Conservation (phyloP, 1,140 invertebrate genomes). For the Halotydeus destructor region DNA sequence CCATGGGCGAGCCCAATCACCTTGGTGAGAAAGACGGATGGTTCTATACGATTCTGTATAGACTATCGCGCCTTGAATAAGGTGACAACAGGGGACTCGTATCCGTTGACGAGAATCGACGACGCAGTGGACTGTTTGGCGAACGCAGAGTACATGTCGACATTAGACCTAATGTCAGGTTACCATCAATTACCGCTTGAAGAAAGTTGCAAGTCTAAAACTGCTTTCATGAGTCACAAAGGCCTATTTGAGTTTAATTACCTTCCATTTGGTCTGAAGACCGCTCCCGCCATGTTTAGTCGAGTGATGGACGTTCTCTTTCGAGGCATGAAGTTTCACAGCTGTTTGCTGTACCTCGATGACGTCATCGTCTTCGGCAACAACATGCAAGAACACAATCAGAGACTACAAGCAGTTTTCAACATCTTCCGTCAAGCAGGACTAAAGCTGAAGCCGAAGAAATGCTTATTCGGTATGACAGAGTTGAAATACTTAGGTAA, state of each 20-base stretch:
- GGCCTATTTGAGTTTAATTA: conserved; percentile 26
- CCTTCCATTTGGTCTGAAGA: conserved; percentile 22
- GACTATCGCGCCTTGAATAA: too few relatives aligned
- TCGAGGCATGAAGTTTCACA: background rate
- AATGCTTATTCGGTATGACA: conserved; percentile 20
- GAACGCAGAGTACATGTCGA: conserved; percentile 23
- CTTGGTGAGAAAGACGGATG: too few relatives aligned
- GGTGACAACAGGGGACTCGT: too few relatives aligned
- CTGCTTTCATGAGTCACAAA: conserved; percentile 24
- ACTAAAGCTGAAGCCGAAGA: conserved; percentile 12
- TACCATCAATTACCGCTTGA: conserved; percentile 27
- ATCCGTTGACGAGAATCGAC: conserved; percentile 24
- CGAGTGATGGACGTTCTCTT: conserved; percentile 23
- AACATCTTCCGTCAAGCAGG: background rate
- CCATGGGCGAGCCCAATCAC: too few relatives aligned
- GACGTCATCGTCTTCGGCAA: conserved; percentile 18
- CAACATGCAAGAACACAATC: conserved; percentile 12
- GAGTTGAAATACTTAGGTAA: conserved; percentile 24
- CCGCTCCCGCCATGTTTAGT: conserved; percentile 19
- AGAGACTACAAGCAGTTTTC: conserved; percentile 7
- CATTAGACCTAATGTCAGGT: conserved; percentile 27
- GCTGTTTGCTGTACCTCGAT: background rate
- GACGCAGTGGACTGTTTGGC: conserved; percentile 20
- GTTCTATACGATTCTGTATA: too few relatives aligned
- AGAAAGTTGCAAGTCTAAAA: conserved; percentile 23